Evolutionary conservation across 2,888 invertebrate genomes (phyloP).

Genomic region (Pseudanteris insignis): DNA sequence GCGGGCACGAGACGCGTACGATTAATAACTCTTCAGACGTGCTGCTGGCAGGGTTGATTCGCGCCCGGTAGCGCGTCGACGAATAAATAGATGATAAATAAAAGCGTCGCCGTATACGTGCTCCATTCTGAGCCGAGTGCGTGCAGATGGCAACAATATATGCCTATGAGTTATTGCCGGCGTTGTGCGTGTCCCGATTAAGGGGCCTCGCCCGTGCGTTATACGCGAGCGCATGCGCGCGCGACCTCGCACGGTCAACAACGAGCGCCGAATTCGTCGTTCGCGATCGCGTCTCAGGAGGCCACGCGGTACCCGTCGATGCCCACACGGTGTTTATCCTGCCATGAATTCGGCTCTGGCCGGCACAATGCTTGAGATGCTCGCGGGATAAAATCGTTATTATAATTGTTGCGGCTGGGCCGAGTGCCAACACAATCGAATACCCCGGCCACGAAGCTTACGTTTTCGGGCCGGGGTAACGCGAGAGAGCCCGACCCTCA

Average conservation of each 20-base stretch:
- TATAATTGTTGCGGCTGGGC: constrained; percentile 64
- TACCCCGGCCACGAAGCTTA: constrained; percentile 39
- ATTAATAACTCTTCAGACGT: constrained; percentile 66
- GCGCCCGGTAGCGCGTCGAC: constrained; percentile 59
- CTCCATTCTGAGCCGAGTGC: constrained; percentile 60
- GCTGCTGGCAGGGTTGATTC: constrained; percentile 59
- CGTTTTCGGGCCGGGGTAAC: constrained; percentile 40
- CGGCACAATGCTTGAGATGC: constrained; percentile 66
- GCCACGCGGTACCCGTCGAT: constrained; percentile 30
- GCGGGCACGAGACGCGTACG: constrained; percentile 50
- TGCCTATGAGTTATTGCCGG: constrained; percentile 65
- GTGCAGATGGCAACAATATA: constrained; percentile 67
- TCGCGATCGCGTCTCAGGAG: constrained; percentile 45
- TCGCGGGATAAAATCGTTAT: constrained; percentile 66
- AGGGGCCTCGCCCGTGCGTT: constrained; percentile 7
- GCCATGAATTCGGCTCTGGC: constrained; percentile 66
- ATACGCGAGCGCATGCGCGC: constrained; percentile 28
- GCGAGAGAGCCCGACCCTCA: too few species aligned
- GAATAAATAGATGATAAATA: constrained; percentile 66
- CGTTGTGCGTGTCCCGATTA: constrained; percentile 44
- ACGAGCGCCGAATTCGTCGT: constrained; percentile 39
- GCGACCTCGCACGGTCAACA: too few species aligned
- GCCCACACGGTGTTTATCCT: constrained; percentile 59
- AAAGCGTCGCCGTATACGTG: constrained; percentile 53
- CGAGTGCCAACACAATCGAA: constrained; percentile 40